phyloP scores from a whole-genome alignment of 2,797 vertebrate species.

The Brachymystax lenok region DNA sequence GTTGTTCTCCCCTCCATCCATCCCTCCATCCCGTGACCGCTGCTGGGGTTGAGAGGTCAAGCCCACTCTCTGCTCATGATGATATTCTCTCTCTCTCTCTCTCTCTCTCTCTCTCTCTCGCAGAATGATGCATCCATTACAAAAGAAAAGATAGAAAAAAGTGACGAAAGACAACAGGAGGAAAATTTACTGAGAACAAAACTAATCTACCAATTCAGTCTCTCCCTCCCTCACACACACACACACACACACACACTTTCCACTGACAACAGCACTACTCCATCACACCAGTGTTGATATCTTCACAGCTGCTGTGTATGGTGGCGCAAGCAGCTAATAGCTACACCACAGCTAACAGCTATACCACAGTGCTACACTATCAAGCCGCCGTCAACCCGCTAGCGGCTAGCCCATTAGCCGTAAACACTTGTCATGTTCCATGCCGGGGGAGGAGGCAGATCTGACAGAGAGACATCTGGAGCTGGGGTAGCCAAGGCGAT shows the following conservation, averaged over 20 bases:
- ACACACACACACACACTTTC: constrained; percentile 3
- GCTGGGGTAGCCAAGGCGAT: constrained; percentile 26
- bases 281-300: background rate
- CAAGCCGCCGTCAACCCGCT: too few relatives aligned
- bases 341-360: too few relatives aligned
- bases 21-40: background rate
- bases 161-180: background rate
- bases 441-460: constrained; percentile 41
- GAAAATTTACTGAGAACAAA: background rate
- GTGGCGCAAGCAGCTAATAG: too few relatives aligned
- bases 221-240: background rate
- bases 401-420: constrained; percentile 33
- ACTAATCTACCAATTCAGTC: background rate
- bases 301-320: too few relatives aligned
- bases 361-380: too few relatives aligned
- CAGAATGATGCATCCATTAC: background rate
- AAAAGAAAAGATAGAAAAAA: background rate
- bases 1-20: background rate
- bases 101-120: background rate
- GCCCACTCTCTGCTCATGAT: background rate
- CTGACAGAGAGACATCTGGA: constrained; percentile 67
- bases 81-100: background rate
- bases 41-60: background rate
- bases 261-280: background rate
- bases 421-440: constrained; percentile 37